These are phyloP conservation scores for Hemibagrus wyckioides DNA, from an alignment of 2,113 vertebrate species.

Conservation along the genomic window DNA sequence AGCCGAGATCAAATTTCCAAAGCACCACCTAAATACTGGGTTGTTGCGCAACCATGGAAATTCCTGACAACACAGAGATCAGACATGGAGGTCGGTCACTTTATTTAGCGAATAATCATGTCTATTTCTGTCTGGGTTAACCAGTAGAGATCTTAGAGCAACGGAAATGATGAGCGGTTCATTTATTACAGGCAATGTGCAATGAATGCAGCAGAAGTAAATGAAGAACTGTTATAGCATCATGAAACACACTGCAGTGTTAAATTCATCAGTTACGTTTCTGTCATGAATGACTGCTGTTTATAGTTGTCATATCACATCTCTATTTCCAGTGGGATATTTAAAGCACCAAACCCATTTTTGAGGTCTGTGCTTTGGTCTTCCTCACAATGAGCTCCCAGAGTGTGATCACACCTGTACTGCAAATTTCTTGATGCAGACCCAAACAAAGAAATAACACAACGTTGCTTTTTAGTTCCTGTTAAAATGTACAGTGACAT, in stretches of 20 bases:
- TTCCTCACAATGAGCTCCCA: slow-evolving; percentile 1
- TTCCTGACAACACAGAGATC: slow-evolving; percentile 35
- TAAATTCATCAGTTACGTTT: slow-evolving; percentile 1
- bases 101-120: slow-evolving; percentile 11
- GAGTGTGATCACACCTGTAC: not conserved
- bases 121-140: slow-evolving; percentile 9
- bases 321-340: not conserved
- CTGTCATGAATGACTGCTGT: not conserved
- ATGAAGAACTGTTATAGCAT: not conserved
- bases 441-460: not conserved
- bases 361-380: not conserved
- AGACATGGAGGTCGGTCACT: not conserved
- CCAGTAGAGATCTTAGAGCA: not conserved
- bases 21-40: slow-evolving; percentile 31
- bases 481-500: not conserved
- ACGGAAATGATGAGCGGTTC: not conserved
- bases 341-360: slow-evolving; percentile 1
- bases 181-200: not conserved
- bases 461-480: not conserved
- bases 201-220: not conserved
- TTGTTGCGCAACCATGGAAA: slow-evolving; percentile 25
- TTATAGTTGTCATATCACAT: not conserved
- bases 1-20: slow-evolving; percentile 49
- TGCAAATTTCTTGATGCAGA: not conserved
- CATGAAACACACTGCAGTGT: not conserved